Base-by-base conservation (phyloP, 1,140 invertebrate genomes). In the Oscheius sp. region DNA sequence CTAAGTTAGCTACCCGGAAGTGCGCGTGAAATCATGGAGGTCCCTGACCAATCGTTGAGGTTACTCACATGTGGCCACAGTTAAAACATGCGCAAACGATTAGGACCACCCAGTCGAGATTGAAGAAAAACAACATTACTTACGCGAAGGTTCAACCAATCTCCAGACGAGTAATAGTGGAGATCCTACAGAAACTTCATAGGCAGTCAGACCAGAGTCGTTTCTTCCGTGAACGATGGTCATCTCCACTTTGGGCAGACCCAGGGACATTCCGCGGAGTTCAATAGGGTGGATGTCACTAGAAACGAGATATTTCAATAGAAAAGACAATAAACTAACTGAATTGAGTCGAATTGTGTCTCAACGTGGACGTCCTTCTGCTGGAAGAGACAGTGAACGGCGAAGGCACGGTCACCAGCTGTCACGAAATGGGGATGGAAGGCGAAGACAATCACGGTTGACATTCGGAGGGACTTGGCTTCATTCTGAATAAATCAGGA, bases 361-460 rank as follows among this genome's bases (percentile, higher is more conserved):
- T 66, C 67, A 18, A 73, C 71, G 23, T 34, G 68, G 31, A 73
- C 49, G 20, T 73, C 68, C 46, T 64, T 26, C 71, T 73, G 71
- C 42, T 74, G 67, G 71, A 73, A 73, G 46, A 73, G 3, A 29
- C 71, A 73, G 36, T 73, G 67, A 18, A 73, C 49, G 36, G 68
- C 68, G 36, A 71, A 71, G 4, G 68, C 68, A 3, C 68, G 68
- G 32, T 71, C 68, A 26, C 68, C 68, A 29, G 59, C 59, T 28
- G 68, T 73, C 7, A 73, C 68, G 32, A 73, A 73, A n/a, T 55
- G 31, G 20, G 71, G 71, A 42, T 73, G 71, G 71, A 73, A 73
- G 71, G 67, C 38, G 69, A 73, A 73, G 34, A 73, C 71, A 38
- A 72, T 36, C 18, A 73, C 71, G 26, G 45, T 73, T 13, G 42